A percentile compares a stretch with the other conserved stretches of the same genome.
Evolutionary conservation across 2,888 invertebrate genomes (phyloP).

Genomic region (Morinoia aosen): DNA sequence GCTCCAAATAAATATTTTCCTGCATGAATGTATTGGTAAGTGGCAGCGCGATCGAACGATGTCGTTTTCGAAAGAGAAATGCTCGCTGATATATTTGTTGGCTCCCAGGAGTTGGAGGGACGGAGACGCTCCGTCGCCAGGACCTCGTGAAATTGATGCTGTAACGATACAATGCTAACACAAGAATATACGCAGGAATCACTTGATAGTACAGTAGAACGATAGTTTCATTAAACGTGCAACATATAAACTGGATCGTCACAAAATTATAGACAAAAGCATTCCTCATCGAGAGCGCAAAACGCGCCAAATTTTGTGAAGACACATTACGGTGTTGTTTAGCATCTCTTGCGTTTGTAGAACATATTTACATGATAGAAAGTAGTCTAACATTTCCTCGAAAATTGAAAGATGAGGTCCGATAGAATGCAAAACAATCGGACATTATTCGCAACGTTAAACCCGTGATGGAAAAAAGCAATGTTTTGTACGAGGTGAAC

Average conservation of each 20-base stretch:
- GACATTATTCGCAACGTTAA: background rate
- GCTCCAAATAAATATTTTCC: background rate
- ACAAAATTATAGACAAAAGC: background rate
- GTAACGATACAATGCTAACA: background rate
- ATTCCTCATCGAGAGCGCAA: background rate
- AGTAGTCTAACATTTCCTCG: background rate
- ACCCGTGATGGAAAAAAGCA: background rate
- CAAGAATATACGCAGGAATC: background rate
- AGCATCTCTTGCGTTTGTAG: background rate
- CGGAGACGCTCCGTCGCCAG: background rate
- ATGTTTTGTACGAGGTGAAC: background rate
- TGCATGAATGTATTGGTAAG: background rate
- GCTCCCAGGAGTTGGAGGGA: background rate
- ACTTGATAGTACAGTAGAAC: background rate
- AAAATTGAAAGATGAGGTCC: background rate
- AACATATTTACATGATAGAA: background rate
- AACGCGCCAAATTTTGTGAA: background rate
- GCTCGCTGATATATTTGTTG: background rate
- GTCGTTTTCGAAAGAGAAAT: background rate
- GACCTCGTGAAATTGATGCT: too few species aligned
- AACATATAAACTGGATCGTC: background rate
- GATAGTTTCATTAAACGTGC: background rate
- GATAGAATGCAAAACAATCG: background rate
- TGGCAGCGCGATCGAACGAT: background rate
- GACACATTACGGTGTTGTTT: background rate